Evolutionary conservation across 1,140 invertebrate genomes (phyloP), one percentile per base, ranked within the genome.

Genomic region (Pachyrhynchus sulphureomaculatus): DNA sequence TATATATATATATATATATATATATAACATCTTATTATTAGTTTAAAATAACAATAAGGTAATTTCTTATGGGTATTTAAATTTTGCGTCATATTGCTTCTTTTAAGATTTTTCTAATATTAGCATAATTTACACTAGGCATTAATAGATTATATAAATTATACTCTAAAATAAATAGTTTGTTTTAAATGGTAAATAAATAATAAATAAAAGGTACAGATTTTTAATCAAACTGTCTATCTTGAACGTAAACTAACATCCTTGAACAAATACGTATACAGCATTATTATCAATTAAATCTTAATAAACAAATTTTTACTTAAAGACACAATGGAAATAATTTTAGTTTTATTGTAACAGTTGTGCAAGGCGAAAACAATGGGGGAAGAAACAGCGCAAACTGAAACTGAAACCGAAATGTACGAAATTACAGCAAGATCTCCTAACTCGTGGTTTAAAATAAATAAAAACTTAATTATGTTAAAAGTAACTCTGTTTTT

Each of bases 401-500:
- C 33, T 17, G 52, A 48, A 21, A 54, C 58, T 9, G 41, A 57
- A 15, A 68, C 67, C 13, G 49, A 61, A 20, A 62, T 59, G 49
- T 62, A 70, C 29, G 61, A 54, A 51, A 62, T 57, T 33, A 45
- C 13, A 17, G 44, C 10, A 12, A 41, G 58, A 41, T 37, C 44
- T 45, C 33, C 52, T 36, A 61, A 53, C 9, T 59, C 33, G 5
- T 64, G 58, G 34, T 68, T 75, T 21, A 66, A 72, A 15, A 85
- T 89, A 62, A 89, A 89, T 77, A 84, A 85, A 48, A 88, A 88
- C 76, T 76, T 89, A 52, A 81, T 89, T 65, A 88, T 88, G 82
- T 79, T 92, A 60, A 91, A 92, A 82, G 80, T 90, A 63, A 87
- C 87, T 34, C 77, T 90, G 5, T 91, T 92, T 75, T 85, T 90